Percentiles rank a stretch among this genome's conserved stretches.
phyloP scores from a whole-genome alignment of 2,888 invertebrate species.

The Candidula unifasciata region DNA sequence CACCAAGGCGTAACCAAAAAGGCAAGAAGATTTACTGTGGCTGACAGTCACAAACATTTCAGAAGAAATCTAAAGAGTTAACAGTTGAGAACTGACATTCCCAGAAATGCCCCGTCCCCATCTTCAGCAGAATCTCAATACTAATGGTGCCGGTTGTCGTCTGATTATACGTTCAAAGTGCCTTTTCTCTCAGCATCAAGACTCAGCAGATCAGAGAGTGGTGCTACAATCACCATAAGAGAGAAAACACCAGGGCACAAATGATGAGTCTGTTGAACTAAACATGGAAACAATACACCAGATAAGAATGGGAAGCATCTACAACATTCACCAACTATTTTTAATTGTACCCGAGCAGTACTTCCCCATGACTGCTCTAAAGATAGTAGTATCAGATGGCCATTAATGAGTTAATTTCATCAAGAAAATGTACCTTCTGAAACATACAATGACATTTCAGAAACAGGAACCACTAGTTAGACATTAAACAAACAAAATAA shows the following conservation, averaged over 20 bases:
- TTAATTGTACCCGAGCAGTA: not conserved
- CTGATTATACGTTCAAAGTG: no score
- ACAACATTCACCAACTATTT: not conserved
- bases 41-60: no score
- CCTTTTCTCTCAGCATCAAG: no score
- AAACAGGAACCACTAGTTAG: not conserved
- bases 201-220: no score
- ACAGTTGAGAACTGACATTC: no score
- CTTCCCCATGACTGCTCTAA: not conserved
- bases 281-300: not conserved
- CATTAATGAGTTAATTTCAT: not conserved
- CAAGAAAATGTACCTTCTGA: not conserved
- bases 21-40: no score
- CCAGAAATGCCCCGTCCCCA: no score
- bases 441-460: not conserved
- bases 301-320: not conserved
- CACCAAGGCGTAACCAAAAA: not conserved
- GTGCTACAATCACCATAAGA: no score
- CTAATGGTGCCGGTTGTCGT: no score
- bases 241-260: no score
- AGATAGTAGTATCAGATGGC: not conserved
- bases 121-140: no score
- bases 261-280: not conserved
- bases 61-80: no score
- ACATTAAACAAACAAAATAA: not conserved